phyloP scores from a whole-genome alignment of 2,888 invertebrate genomes.

The Papilio demoleus region DNA sequence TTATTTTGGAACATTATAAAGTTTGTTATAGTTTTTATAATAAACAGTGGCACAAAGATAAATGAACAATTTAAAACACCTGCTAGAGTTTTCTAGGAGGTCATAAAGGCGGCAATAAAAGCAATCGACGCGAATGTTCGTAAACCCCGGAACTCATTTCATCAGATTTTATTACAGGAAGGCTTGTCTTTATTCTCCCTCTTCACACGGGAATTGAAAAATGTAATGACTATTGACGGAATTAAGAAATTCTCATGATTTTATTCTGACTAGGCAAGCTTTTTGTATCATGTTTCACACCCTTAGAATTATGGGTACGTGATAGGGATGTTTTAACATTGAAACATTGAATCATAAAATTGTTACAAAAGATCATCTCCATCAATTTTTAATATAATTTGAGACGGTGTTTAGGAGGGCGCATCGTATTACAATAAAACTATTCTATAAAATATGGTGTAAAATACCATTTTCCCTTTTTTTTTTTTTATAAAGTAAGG shows the following conservation, averaged over 20 bases:
- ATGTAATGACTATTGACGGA: not conserved
- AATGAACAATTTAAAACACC: constrained; percentile 8
- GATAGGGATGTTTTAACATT: too few species aligned
- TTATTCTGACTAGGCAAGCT: not conserved
- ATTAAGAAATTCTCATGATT: not conserved
- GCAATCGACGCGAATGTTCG: constrained; percentile 19
- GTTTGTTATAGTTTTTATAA: not conserved
- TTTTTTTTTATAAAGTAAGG: too few species aligned
- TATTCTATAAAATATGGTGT: too few species aligned
- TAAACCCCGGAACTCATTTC: constrained; percentile 20
- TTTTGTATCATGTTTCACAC: too few species aligned
- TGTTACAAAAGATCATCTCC: too few species aligned
- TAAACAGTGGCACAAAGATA: not conserved
- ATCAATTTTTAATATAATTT: too few species aligned
- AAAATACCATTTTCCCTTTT: too few species aligned
- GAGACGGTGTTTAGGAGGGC: too few species aligned
- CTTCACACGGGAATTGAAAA: not conserved
- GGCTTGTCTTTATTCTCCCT: constrained; percentile 4
- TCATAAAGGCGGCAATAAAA: constrained; percentile 19
- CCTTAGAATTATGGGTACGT: too few species aligned
- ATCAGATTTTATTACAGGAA: constrained; percentile 20
- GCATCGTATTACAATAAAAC: too few species aligned
- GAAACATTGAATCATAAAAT: too few species aligned
- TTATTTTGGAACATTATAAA: not conserved
- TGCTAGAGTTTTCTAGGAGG: constrained; percentile 8